phyloP scores from a whole-genome alignment of 2,888 invertebrate genomes.

The Euplexia lucipara region DNA sequence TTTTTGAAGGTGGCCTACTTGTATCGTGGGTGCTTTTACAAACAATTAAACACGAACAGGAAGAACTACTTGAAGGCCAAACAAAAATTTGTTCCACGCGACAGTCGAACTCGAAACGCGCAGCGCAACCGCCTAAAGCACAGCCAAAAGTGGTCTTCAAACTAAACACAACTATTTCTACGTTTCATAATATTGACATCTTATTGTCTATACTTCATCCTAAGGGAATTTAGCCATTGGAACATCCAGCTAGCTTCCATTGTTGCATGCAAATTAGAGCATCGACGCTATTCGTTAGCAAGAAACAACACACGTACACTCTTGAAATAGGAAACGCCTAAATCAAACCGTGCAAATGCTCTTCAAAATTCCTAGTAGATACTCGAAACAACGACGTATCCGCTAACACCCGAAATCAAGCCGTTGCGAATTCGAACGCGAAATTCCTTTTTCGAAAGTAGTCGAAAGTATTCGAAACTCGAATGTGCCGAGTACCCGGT shows the following conservation, averaged over 20 bases:
- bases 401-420: slow-evolving; percentile 41
- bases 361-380: slow-evolving; percentile 33
- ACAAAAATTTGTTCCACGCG: too few relatives aligned
- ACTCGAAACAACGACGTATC: slow-evolving; percentile 26
- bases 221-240: slow-evolving; percentile 36
- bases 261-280: slow-evolving; percentile 43
- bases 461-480: slow-evolving; percentile 52
- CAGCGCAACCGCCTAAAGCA: too few relatives aligned
- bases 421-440: slow-evolving; percentile 34
- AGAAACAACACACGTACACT: neutral
- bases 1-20: too few relatives aligned
- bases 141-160: too few relatives aligned
- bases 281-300: slow-evolving; percentile 5
- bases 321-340: neutral
- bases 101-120: too few relatives aligned
- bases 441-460: slow-evolving; percentile 53
- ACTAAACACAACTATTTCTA: slow-evolving; percentile 1
- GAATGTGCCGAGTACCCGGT: slow-evolving; percentile 56
- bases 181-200: slow-evolving; percentile 20
- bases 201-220: slow-evolving; percentile 29
- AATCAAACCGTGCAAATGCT: slow-evolving; percentile 5
- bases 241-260: slow-evolving; percentile 15
- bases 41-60: too few relatives aligned
- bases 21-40: too few relatives aligned
- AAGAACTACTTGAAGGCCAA: too few relatives aligned